Evolutionary conservation across 2,888 invertebrate species (phyloP).

Genomic region (Thera britannica): DNA sequence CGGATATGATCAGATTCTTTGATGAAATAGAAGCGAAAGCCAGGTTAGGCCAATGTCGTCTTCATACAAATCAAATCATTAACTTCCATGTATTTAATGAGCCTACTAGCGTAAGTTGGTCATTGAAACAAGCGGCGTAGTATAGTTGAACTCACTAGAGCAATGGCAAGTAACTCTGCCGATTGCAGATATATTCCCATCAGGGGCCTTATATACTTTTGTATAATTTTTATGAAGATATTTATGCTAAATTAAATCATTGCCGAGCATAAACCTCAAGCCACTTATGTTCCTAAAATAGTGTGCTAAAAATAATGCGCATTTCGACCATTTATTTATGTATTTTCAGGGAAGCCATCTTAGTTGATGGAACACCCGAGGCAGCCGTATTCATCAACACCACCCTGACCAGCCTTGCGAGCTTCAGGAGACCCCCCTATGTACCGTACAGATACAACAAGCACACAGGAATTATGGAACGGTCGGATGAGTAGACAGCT

Average conservation of each 20-base stretch:
- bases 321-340: background rate
- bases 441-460: conserved; percentile 2
- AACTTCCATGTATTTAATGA: too few relatives aligned
- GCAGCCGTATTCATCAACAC: background rate
- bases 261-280: too few relatives aligned
- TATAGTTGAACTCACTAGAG: too few relatives aligned
- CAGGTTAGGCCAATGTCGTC: background rate
- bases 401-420: background rate
- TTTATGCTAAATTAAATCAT: too few relatives aligned
- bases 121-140: too few relatives aligned
- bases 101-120: too few relatives aligned
- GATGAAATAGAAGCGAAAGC: background rate
- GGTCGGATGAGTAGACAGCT: background rate
- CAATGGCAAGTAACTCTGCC: conserved; percentile 50
- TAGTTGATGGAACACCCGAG: background rate
- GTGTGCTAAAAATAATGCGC: background rate
- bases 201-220: background rate
- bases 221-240: too few relatives aligned
- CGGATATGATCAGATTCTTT: background rate
- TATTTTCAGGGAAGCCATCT: background rate
- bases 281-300: background rate
- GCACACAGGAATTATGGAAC: background rate
- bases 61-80: background rate
- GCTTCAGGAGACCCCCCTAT: background rate
- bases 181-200: conserved; percentile 2